phyloP scores from a whole-genome alignment of 2,888 invertebrate genomes.

The Chrysomela aeneicollis region DNA sequence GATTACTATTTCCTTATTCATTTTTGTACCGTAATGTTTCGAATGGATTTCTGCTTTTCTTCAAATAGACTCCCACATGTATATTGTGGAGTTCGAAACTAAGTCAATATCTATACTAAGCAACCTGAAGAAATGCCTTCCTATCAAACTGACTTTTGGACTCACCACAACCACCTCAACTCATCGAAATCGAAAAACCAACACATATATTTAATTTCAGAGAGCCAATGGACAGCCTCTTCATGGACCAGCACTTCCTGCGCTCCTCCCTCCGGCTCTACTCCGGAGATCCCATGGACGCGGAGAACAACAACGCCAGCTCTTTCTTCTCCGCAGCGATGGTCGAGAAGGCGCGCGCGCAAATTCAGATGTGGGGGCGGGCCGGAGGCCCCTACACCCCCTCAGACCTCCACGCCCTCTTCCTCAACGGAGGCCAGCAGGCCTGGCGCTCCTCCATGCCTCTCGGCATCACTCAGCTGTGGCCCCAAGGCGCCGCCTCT shows the following conservation, averaged over 20 bases:
- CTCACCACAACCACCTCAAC: too few species aligned
- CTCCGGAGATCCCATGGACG: conserved; percentile 67
- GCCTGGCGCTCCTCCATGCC: conserved; percentile 56
- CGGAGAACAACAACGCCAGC: conserved; percentile 61
- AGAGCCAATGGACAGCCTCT: conserved; percentile 82
- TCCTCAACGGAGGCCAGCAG: conserved; percentile 58
- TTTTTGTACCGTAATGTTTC: too few species aligned
- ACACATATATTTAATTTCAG: conserved; percentile 53
- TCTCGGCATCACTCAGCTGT: conserved; percentile 61
- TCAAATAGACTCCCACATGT: too few species aligned
- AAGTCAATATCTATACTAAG: too few species aligned
- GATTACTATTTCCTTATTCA: too few species aligned
- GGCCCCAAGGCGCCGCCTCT: conserved; percentile 57
- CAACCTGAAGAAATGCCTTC: too few species aligned
- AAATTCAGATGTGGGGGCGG: conserved; percentile 65
- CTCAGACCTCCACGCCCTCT: conserved; percentile 61
- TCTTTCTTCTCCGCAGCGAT: conserved; percentile 63
- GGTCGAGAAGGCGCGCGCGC: conserved; percentile 67
- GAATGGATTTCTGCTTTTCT: too few species aligned
- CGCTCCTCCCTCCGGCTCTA: conserved; percentile 67
- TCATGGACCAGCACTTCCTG: conserved; percentile 80
- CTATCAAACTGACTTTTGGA: too few species aligned
- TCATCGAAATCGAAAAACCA: too few species aligned
- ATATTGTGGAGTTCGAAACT: too few species aligned
- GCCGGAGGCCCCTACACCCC: conserved; percentile 64